Evolutionary conservation across 2,797 vertebrate genomes (phyloP), one percentile per base, ranked within the genome.

Genomic region (Alosa sapidissima): DNA sequence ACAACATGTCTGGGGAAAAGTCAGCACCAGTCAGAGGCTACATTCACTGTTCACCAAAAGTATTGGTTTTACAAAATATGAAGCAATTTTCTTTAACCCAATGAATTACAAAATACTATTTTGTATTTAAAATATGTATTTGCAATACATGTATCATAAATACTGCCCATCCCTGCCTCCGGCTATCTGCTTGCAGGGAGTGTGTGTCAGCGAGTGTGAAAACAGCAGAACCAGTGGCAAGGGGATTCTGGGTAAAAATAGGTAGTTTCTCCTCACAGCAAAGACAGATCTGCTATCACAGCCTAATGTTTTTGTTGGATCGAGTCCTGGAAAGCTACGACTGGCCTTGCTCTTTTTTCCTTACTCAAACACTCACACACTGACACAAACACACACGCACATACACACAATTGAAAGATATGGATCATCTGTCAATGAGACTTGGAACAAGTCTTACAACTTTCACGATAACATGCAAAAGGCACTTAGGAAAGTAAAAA

Each of bases 211-310:
- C 16, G 13, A 41, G 36, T 75, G 24, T 41, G 33, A 41, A 13
- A 75, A 28, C 33, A 36, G 16, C 68, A 41, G 68, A 19, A 41
- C 33, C 16, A 75, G 68, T 68, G 62, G 62, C 62, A 68, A 33
- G 68, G 11, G 68, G 11, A 41, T 75, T 75, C 36, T 19, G 33
- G 33, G 36, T 75, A 41, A 45, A 75, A 75, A 75, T 41, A 68
- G 33, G 68, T 72, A 72, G 68, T 75, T 72, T 75, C 68, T 75
- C 68, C 68, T 75, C 68, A 75, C 68, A 75, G 68, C 33, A 75
- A 75, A 75, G 68, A 75, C 33, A 75, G 68, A 75, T 75, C 68
- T 75, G 68, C 68, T 75, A 75, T 75, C 68, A 75, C 36, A 75
- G 33, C 68, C 68, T 75, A 75, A 75, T 75, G 68, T 75, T 75